These are phyloP conservation scores for Dermolepida albohirtum DNA, from an alignment of 2,888 invertebrate genomes.

Conservation along the genomic window DNA sequence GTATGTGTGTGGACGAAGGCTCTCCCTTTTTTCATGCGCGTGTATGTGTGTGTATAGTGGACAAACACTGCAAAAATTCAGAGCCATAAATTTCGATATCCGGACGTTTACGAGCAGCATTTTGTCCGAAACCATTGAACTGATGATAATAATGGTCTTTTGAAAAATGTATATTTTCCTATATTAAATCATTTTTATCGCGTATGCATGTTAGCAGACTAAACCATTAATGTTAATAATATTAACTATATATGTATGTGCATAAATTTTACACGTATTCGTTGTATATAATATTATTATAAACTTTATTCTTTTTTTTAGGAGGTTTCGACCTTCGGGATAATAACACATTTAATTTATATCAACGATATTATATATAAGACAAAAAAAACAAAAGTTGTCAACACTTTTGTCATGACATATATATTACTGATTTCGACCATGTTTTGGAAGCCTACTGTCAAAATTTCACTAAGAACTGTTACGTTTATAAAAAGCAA, in stretches of 20 bases:
- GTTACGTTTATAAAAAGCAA: no score
- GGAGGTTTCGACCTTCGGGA: not conserved
- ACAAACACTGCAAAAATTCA: slow-evolving; percentile 20
- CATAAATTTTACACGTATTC: slow-evolving; percentile 7
- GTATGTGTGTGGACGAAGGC: not conserved
- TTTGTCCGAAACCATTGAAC: slow-evolving; percentile 34
- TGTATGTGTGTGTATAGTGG: slow-evolving; percentile 4
- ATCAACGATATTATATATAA: no score
- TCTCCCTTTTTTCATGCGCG: no score
- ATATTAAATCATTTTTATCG: slow-evolving; percentile 36
- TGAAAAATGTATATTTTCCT: slow-evolving; percentile 35
- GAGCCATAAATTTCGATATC: slow-evolving; percentile 30
- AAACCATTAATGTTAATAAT: slow-evolving; percentile 25
- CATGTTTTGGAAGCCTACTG: no score
- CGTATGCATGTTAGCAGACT: slow-evolving; percentile 19
- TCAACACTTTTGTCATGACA: no score
- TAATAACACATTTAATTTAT: no score
- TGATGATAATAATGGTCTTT: slow-evolving; percentile 29
- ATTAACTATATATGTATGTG: slow-evolving; percentile 1
- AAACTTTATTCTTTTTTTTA: no score
- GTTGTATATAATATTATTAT: not conserved
- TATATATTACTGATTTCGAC: no score
- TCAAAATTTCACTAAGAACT: no score
- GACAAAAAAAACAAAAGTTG: no score
- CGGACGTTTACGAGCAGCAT: slow-evolving; percentile 33